These are phyloP conservation scores for Pelmatolapia mariae DNA, from an alignment of 2,113 vertebrate species.

Conservation along the genomic window DNA sequence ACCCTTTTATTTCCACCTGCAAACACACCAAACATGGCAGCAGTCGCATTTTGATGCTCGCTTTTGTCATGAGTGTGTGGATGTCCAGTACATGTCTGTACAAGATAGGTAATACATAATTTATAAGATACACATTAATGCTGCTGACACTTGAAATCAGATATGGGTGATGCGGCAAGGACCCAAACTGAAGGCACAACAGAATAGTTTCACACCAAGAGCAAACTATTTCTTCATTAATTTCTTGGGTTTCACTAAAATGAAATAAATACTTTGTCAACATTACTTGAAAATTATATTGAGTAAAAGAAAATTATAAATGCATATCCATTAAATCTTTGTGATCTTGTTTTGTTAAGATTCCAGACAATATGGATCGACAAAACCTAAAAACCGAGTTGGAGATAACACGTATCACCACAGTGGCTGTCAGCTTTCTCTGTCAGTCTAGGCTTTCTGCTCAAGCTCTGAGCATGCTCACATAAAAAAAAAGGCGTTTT, in stretches of 20 bases:
- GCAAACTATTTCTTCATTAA: background rate
- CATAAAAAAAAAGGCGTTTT: background rate
- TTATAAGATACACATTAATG: constrained; percentile 3
- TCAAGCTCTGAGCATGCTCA: background rate
- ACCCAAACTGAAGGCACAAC: background rate
- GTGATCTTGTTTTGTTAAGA: background rate
- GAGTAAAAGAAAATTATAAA: background rate
- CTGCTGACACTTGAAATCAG: background rate
- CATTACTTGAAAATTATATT: background rate
- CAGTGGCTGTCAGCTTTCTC: background rate
- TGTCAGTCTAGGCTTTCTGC: background rate
- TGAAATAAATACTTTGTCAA: background rate
- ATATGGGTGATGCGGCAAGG: background rate
- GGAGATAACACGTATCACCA: background rate
- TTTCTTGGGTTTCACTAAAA: background rate
- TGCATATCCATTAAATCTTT: background rate
- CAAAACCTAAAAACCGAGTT: background rate
- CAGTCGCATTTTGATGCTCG: background rate
- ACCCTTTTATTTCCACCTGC: background rate
- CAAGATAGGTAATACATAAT: background rate
- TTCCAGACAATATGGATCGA: background rate
- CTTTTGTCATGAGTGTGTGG: background rate
- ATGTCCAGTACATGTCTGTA: background rate
- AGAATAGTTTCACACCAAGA: constrained; percentile 15
- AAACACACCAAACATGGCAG: background rate